Evolutionary conservation across 2,113 vertebrate genomes (phyloP).

Genomic region (Donacobius atricapilla): DNA sequence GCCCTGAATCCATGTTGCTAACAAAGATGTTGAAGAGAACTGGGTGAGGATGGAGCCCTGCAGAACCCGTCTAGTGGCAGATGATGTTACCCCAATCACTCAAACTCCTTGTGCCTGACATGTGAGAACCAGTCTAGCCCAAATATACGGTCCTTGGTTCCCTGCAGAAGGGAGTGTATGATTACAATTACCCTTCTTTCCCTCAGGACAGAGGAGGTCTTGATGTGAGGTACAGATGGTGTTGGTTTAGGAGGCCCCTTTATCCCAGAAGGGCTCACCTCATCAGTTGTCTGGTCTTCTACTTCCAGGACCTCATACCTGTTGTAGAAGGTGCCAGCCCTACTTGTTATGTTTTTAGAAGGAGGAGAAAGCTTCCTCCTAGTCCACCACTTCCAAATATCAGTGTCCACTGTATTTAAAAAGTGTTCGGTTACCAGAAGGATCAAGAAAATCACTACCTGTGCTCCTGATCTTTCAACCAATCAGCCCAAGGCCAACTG

Average conservation of each 20-base stretch:
- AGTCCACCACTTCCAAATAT: neutral
- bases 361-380: neutral
- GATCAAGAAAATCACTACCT: neutral
- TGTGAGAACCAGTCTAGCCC: neutral
- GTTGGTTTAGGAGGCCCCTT: neutral
- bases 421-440: neutral
- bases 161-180: neutral
- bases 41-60: neutral
- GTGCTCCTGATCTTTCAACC: neutral
- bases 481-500: neutral
- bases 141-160: accelerated
- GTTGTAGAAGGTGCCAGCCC: neutral
- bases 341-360: neutral
- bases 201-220: neutral
- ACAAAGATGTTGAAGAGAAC: neutral
- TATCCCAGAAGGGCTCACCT: neutral
- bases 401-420: neutral
- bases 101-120: accelerated
- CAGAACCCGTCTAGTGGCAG: neutral
- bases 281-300: neutral
- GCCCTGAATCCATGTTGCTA: neutral
- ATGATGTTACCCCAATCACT: neutral
- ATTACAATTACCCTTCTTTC: neutral
- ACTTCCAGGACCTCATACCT: neutral
- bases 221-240: no score